These are phyloP conservation scores for Casuarius casuarius DNA, from an alignment of 2,113 vertebrate species.

Conservation along the genomic window DNA sequence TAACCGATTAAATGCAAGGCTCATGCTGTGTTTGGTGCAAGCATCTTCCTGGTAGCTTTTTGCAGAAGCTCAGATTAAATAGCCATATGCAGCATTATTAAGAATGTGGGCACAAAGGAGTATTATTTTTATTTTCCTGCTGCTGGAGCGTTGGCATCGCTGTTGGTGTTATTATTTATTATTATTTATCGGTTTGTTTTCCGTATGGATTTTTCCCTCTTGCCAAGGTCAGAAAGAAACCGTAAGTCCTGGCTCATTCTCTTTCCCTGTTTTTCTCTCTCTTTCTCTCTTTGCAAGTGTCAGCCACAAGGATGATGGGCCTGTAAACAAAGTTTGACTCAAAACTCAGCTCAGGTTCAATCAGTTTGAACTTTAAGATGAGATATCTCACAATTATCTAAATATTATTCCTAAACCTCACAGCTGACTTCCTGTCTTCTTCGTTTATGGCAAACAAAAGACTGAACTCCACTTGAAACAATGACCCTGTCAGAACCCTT, in stretches of 20 bases:
- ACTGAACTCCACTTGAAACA: constrained; percentile 69
- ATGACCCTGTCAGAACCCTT: constrained; percentile 66
- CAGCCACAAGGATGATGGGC: constrained; percentile 60
- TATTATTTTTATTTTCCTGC: constrained; percentile 63
- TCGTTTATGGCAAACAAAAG: constrained; percentile 71
- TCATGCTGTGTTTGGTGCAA: constrained; percentile 63
- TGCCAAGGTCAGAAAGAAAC: constrained; percentile 75
- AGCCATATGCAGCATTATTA: constrained; percentile 53
- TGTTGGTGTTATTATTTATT: constrained; percentile 67
- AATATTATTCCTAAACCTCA: constrained; percentile 81
- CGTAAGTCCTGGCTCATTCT: constrained; percentile 37
- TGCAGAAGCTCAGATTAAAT: constrained; percentile 41
- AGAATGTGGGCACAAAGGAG: constrained; percentile 54
- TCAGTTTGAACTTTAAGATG: constrained; percentile 75
- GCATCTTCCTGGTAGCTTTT: constrained; percentile 28
- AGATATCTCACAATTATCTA: constrained; percentile 78
- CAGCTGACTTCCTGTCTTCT: constrained; percentile 77
- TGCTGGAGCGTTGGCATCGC: neutral
- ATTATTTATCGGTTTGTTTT: constrained; percentile 74
- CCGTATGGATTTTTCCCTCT: constrained; percentile 65
- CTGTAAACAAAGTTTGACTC: constrained; percentile 67
- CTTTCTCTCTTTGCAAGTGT: constrained; percentile 32
- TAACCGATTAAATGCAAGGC: constrained; percentile 78
- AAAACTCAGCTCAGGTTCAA: constrained; percentile 72
- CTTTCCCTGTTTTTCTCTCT: constrained; percentile 22